Percentiles rank a stretch among this genome's conserved stretches.
Conservation (phyloP, 2,797 vertebrate species). For the Enteromius paludinosus region DNA sequence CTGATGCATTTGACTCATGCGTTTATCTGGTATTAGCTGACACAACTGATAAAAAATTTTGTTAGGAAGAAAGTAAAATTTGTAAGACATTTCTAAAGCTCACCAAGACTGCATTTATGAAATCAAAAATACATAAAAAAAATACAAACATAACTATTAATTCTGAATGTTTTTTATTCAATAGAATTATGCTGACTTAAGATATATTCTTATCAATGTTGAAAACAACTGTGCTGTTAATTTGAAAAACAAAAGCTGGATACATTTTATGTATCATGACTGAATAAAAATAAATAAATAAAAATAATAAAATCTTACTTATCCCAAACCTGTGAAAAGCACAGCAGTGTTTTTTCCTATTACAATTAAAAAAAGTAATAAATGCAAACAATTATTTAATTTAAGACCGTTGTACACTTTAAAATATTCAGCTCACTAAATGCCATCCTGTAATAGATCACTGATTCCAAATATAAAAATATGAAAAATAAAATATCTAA, state of each 20-base stretch:
- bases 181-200: neutral
- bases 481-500: no score
- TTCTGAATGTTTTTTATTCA: neutral
- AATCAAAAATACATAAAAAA: neutral
- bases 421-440: constrained; percentile 7
- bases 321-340: no score
- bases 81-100: neutral
- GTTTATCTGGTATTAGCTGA: constrained; percentile 64
- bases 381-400: neutral
- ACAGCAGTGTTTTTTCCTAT: neutral
- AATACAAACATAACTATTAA: neutral
- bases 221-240: neutral
- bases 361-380: neutral
- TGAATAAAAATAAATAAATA: neutral
- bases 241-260: neutral
- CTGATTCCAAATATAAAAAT: neutral
- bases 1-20: constrained; percentile 59
- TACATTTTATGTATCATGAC: neutral
- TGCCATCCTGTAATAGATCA: neutral
- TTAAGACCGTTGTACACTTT: neutral
- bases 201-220: neutral
- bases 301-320: no score
- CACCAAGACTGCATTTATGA: neutral
- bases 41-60: neutral
- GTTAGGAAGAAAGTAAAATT: neutral